Evolutionary conservation across 2,113 vertebrate genomes (phyloP), one percentile per base, ranked within the genome.

Genomic region (Pluvianellus socialis): DNA sequence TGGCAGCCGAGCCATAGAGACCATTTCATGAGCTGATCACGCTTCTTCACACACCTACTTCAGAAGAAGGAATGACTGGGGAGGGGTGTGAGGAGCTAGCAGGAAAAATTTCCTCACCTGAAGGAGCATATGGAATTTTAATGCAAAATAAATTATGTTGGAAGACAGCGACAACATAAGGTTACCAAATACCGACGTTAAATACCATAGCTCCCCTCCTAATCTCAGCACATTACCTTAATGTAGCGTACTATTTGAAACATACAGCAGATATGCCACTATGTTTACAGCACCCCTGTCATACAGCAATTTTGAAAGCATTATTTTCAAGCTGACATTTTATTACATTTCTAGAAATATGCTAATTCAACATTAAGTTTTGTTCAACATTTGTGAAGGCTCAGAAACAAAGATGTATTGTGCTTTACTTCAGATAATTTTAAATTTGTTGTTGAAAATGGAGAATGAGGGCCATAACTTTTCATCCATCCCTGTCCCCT

Each of bases 311-410:
- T 90, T 71, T 80, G 72, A 80, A 89, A 92, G 40, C 42, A 61
- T 86, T 86, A 86, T 40, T 90, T 45, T 73, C 76, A 92, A 80
- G 30, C 72, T 94, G 59, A 86, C 49, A 89, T 72, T 89, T 94
- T 95, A 86, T 80, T 94, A 77, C 55, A 62, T 83, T 89, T 94
- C 76, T 94, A 68, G 76, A 80, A 73, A 94, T 56, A 91, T 3
- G 40, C 73, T 86, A 75, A 86, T 79, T 92, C 72, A 88, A 72
- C 35, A 68, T 32, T 55, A 75, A 45, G 55, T 47, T 76, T 58
- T 4, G 2, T 73, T 85, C 55, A 92, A 74, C 76, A 80, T 1
- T 33, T 14, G 2, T 35, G 86, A 83, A 74, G 49, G 49, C 92
- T 92, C 38, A 67, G 53, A 49, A 83, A 94, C 44, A 87, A 83